Evolutionary conservation across 1,140 invertebrate species (phyloP), one percentile per base, ranked within the genome.

Genomic region (Grapholita molesta): DNA sequence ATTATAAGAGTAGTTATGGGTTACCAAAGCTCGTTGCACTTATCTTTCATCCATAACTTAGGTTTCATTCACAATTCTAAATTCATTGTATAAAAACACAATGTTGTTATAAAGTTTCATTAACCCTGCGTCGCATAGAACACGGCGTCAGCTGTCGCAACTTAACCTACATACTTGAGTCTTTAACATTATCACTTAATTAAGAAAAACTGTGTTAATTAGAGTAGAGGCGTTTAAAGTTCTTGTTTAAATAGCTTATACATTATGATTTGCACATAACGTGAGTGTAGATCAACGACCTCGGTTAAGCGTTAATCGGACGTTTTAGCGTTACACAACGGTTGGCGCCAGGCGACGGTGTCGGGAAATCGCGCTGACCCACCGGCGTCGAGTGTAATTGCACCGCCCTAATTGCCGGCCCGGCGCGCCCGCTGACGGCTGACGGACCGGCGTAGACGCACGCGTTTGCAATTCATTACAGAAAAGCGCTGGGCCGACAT

Each of bases 331-430:
- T 90, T 90, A 84, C 86, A 87, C 86, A 90, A 90, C 83, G 68
- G 42, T 71, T 83, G 87, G 87, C 87, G 88, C 87, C 88, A 87
- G 82, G 76, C 82, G 80, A 82, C 79, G 74, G 66, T 73, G 83
- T 76, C 86, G 86, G 86, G 87, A 88, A 85, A 87, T 86, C 80
- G 84, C 84, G 81, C 69, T 89, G 86, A 86, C 85, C 86, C 80
- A 88, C 72, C 83, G 82, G 76, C 88, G 69, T 65, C 57, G 78
- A 76, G 78, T 76, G 79, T 88, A 86, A 88, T 90, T 88, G 85
- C 84, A 77, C 72, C 85, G 88, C 81, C 84, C 86, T 87, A 86
- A 85, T 88, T 90, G 85, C 83, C 77, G 66, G 65, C 71, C 42
- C 42, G 73, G 73, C 55, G 65, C 71, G 24, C 25, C 73, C 71